Conservation (phyloP, 35 echinoderm and acorn worm genomes). For the Chiridota heheva region DNA sequence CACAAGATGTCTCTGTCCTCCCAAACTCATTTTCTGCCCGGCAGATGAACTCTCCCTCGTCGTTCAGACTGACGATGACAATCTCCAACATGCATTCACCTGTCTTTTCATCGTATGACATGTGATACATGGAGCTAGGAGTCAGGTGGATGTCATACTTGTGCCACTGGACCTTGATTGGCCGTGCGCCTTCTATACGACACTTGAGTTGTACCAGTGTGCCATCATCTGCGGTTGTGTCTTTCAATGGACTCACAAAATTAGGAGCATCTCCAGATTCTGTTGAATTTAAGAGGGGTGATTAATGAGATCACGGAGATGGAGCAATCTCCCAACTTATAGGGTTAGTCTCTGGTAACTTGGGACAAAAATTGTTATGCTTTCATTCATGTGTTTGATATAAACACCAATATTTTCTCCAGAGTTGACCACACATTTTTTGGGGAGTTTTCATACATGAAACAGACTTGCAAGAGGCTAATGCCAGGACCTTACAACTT, state of each 20-base stretch:
- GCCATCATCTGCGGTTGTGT: constrained; percentile 61
- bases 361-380: no score
- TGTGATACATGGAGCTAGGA: constrained; percentile 54
- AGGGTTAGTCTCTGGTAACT: no score
- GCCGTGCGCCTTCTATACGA: constrained; percentile 52
- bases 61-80: constrained; percentile 64
- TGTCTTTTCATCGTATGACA: constrained; percentile 59
- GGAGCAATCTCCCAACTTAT: no score
- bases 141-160: constrained; percentile 51
- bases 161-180: constrained; percentile 61
- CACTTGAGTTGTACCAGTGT: constrained; percentile 66
- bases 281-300: no score
- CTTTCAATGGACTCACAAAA: constrained; percentile 48
- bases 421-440: no score
- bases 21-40: constrained; percentile 73
- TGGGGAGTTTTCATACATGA: no score
- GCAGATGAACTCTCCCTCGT: constrained; percentile 77
- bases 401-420: no score
- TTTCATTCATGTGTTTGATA: no score
- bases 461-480: no score
- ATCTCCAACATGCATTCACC: constrained; percentile 75
- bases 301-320: no score
- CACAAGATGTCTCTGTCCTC: constrained; percentile 50
- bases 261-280: constrained; percentile 59
- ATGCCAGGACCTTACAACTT: no score